These are phyloP conservation scores for Darevskia nairensis DNA, from an alignment of 2,797 vertebrate species.

Conservation along the genomic window DNA sequence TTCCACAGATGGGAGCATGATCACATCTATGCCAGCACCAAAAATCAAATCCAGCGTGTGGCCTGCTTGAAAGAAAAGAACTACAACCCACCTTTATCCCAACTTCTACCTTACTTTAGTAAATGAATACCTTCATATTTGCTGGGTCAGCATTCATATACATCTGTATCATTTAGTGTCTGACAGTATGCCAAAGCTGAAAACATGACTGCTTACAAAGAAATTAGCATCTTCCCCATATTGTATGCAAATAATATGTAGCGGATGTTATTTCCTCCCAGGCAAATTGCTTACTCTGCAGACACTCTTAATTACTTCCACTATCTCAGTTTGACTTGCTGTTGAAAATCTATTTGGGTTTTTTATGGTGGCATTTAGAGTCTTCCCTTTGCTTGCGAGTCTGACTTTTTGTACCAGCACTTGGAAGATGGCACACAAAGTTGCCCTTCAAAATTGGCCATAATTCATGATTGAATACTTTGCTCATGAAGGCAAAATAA, in stretches of 20 bases:
- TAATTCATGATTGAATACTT: neutral
- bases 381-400: neutral
- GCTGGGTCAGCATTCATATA: slow-evolving; percentile 49
- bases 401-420: slow-evolving; percentile 14
- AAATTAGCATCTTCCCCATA: slow-evolving; percentile 62
- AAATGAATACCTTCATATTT: slow-evolving; percentile 58
- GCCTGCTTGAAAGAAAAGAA: no score
- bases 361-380: slow-evolving; percentile 42
- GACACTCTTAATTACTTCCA: slow-evolving; percentile 63
- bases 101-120: neutral
- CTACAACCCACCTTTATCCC: neutral
- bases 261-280: slow-evolving; percentile 61
- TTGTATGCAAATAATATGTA: slow-evolving; percentile 64
- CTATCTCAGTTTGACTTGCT: slow-evolving; percentile 46
- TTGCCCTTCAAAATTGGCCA: slow-evolving; percentile 16
- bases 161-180: slow-evolving; percentile 52
- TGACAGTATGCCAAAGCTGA: slow-evolving; percentile 57
- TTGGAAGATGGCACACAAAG: neutral
- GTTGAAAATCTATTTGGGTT: slow-evolving; percentile 33
- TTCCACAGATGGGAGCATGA: no score
- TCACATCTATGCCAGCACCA: no score
- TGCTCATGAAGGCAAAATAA: slow-evolving; percentile 6
- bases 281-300: slow-evolving; percentile 51
- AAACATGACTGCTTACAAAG: slow-evolving; percentile 58
- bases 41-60: no score